Evolutionary conservation across 1,140 invertebrate genomes (phyloP).

Genomic region (Penaeus japonicus): DNA sequence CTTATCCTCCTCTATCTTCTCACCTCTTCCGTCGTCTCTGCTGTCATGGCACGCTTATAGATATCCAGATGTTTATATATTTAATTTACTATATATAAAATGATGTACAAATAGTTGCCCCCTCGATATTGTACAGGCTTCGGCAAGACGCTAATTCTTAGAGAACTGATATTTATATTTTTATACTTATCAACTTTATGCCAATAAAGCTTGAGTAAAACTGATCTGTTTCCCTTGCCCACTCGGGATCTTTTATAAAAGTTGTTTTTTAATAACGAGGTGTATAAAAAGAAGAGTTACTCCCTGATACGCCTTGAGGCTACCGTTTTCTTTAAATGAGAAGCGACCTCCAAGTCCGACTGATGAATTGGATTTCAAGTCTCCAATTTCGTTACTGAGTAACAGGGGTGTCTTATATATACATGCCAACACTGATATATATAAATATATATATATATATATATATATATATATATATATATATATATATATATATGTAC

Average conservation of each 20-base stretch:
- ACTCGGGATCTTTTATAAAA: background rate
- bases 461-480: background rate
- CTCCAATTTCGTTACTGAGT: background rate
- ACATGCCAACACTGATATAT: background rate
- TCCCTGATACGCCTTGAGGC: too few species aligned
- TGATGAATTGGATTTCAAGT: too few species aligned
- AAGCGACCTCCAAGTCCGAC: too few species aligned
- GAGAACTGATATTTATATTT: constrained; percentile 3
- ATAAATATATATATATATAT: background rate
- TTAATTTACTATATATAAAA: background rate
- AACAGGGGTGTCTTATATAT: background rate
- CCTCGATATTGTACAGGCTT: background rate
- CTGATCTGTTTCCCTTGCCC: background rate
- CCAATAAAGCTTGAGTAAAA: background rate
- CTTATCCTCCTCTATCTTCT: background rate
- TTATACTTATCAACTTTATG: background rate
- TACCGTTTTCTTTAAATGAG: too few species aligned
- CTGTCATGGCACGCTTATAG: background rate
- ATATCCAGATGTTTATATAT: background rate
- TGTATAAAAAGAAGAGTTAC: too few species aligned
- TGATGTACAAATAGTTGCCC: background rate
- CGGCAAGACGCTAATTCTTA: background rate
- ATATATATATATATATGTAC: background rate
- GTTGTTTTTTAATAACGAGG: background rate
- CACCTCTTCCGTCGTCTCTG: background rate